These are phyloP conservation scores for Dinocampus coccinellae DNA, from an alignment of 2,888 invertebrate genomes.

Conservation along the genomic window DNA sequence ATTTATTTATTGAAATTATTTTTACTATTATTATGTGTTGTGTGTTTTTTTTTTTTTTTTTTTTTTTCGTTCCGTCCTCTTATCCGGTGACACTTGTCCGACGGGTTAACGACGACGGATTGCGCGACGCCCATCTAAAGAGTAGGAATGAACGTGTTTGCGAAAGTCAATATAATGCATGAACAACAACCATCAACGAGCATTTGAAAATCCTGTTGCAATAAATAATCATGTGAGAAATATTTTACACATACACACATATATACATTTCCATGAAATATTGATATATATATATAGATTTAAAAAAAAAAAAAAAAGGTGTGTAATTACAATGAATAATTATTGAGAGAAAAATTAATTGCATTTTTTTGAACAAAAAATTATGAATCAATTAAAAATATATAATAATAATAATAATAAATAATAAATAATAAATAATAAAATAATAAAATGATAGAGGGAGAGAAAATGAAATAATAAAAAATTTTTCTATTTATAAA, in stretches of 20 bases:
- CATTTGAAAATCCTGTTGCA: conserved; percentile 24
- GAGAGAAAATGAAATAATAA: not conserved
- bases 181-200: not conserved
- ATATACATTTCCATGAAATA: not conserved
- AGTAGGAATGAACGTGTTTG: conserved; percentile 25
- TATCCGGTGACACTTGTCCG: conserved; percentile 25
- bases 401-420: too few relatives aligned
- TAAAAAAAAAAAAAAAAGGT: too few relatives aligned
- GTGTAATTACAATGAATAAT: too few relatives aligned
- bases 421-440: too few relatives aligned
- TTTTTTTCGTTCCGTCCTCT: not conserved
- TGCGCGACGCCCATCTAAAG: conserved; percentile 15
- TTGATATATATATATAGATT: not conserved
- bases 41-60: conserved; percentile 17
- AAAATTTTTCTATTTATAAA: not conserved
- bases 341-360: too few relatives aligned
- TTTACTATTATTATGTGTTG: not conserved
- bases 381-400: too few relatives aligned
- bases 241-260: conserved; percentile 2
- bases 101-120: conserved; percentile 21
- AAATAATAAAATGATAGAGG: too few relatives aligned
- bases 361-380: too few relatives aligned
- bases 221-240: conserved; percentile 30
- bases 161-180: conserved; percentile 27
- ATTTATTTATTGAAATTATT: not conserved